These are phyloP conservation scores for Noctua pronuba DNA, from an alignment of 2,888 invertebrate genomes.

Conservation along the genomic window DNA sequence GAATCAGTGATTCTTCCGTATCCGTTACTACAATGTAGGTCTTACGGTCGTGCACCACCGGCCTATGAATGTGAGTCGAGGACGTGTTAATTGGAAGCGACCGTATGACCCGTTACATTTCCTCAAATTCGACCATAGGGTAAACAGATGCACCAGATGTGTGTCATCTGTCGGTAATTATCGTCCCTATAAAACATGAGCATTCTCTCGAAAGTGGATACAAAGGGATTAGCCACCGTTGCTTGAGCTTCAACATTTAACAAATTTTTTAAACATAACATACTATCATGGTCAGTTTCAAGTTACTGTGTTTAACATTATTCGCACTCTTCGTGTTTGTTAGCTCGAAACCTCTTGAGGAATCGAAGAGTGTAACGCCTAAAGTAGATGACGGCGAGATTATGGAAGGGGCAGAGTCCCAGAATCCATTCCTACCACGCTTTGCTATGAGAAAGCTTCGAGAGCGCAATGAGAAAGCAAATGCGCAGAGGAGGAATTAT, in stretches of 20 bases:
- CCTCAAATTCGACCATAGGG: slow-evolving; percentile 80
- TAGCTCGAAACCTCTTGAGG: slow-evolving; percentile 74
- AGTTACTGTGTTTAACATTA: slow-evolving; percentile 70
- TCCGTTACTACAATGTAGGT: slow-evolving; percentile 63
- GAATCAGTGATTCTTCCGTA: slow-evolving; percentile 24
- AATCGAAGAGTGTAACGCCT: slow-evolving; percentile 49
- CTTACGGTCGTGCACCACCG: slow-evolving; percentile 53
- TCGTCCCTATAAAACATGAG: slow-evolving; percentile 82
- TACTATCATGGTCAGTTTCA: slow-evolving; percentile 63
- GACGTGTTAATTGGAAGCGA: slow-evolving; percentile 86
- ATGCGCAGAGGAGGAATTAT: slow-evolving; percentile 78
- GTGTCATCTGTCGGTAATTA: slow-evolving; percentile 80
- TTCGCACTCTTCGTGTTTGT: slow-evolving; percentile 67
- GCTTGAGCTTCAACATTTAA: slow-evolving; percentile 27
- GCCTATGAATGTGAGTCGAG: slow-evolving; percentile 80
- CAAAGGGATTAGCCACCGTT: slow-evolving; percentile 77
- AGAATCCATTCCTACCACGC: slow-evolving; percentile 84
- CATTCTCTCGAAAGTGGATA: slow-evolving; percentile 69
- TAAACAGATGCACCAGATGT: slow-evolving; percentile 86
- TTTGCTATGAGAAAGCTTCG: slow-evolving; percentile 85
- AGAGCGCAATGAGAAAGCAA: slow-evolving; percentile 79
- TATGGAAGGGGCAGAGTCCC: slow-evolving; percentile 84
- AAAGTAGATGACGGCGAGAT: slow-evolving; percentile 72
- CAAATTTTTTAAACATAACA: background rate
- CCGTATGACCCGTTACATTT: slow-evolving; percentile 87